These are phyloP conservation scores for Drosophila paranaensis DNA, from an alignment of 2,888 invertebrate genomes.

Conservation along the genomic window DNA sequence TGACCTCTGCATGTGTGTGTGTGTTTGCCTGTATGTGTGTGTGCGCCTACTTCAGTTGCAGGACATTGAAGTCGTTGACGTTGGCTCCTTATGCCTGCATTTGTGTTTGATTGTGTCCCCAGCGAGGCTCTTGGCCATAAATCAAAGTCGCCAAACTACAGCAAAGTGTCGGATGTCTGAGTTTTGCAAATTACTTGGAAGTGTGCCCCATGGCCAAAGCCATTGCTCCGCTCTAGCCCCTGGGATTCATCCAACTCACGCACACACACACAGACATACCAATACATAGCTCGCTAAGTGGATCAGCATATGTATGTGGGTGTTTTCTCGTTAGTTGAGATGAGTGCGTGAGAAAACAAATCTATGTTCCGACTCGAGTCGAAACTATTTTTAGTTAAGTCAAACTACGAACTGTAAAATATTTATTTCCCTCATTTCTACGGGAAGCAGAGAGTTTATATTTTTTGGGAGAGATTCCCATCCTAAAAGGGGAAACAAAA, in stretches of 20 bases:
- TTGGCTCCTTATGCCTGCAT: conserved; percentile 60
- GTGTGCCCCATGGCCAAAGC: conserved; percentile 65
- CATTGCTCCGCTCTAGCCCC: conserved; percentile 41
- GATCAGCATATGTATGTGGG: conserved; percentile 73
- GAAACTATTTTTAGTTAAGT: background rate
- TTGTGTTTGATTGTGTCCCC: conserved; percentile 65
- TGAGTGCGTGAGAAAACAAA: conserved; percentile 19
- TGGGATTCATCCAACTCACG: conserved; percentile 44
- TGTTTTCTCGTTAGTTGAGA: conserved; percentile 37
- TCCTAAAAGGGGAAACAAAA: too few species aligned
- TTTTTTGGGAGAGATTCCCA: too few species aligned
- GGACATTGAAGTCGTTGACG: conserved; percentile 59
- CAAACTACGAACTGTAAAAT: background rate
- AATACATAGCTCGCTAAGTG: conserved; percentile 36
- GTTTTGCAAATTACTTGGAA: conserved; percentile 78
- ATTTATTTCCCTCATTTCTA: background rate
- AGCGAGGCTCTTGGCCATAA: conserved; percentile 68
- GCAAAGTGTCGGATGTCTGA: conserved; percentile 73
- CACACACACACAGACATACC: conserved; percentile 17
- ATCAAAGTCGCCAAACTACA: conserved; percentile 79
- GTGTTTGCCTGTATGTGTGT: conserved; percentile 20
- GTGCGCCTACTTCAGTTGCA: conserved; percentile 54
- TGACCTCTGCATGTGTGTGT: conserved; percentile 37
- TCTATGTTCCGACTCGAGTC: background rate
- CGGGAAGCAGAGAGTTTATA: too few species aligned